Conservation (phyloP, 23 tunicate species). For the Phallusia fumigata region DNA sequence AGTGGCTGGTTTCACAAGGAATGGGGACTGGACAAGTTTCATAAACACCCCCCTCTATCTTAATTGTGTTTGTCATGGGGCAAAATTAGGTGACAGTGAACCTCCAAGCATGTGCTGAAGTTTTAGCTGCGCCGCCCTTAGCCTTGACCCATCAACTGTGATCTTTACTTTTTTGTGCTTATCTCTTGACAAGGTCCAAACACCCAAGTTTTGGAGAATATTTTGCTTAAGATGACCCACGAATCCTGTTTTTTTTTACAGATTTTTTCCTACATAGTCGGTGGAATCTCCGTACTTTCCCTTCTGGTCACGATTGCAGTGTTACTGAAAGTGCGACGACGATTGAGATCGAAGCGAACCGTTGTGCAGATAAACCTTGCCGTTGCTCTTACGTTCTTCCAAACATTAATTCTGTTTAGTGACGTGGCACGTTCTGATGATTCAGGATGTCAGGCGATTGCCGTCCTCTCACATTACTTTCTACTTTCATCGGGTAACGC, state of each 20-base stretch:
- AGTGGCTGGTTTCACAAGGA: no score
- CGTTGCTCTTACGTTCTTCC: conserved; percentile 35
- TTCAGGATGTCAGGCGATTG: conserved; percentile 35
- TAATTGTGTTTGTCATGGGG: no score
- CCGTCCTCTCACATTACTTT: conserved; percentile 49
- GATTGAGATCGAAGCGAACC: conserved; percentile 41
- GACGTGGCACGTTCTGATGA: conserved; percentile 36
- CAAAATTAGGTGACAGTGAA: no score
- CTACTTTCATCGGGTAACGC: conserved; percentile 53
- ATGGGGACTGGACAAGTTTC: no score
- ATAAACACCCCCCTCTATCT: no score
- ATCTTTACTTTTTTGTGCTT: no score
- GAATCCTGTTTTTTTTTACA: conserved; percentile 11
- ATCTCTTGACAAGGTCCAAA: no score
- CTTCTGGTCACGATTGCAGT: conserved; percentile 31
- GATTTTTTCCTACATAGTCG: conserved; percentile 37
- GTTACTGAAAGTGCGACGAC: conserved; percentile 33
- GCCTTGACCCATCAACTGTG: no score
- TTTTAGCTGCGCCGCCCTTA: no score
- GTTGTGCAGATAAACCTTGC: conserved; percentile 56
- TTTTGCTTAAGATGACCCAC: no score
- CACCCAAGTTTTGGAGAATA: no score
- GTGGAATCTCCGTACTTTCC: conserved; percentile 19
- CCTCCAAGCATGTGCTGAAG: no score
- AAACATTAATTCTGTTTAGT: conserved; percentile 39